A percentile compares a stretch with the other conserved stretches of the same genome.
phyloP scores from a whole-genome alignment of 2,113 vertebrate species.

The Prunella himalayana region DNA sequence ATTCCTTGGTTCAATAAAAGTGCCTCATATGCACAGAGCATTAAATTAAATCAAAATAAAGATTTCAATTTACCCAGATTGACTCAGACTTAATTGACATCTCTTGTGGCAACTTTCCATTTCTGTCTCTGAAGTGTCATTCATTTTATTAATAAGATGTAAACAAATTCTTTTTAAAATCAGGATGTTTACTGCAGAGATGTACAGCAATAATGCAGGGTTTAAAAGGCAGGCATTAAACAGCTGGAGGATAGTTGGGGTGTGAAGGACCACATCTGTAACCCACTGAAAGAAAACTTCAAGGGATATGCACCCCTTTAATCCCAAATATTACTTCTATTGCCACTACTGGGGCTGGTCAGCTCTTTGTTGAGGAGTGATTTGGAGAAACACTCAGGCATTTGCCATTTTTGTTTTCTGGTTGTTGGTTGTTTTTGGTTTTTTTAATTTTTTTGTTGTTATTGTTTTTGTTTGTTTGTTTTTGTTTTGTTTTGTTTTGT shows the following conservation, averaged over 20 bases:
- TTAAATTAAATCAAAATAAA: slow-evolving; percentile 50
- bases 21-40: slow-evolving; percentile 9
- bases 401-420: neutral
- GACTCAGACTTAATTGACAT: slow-evolving; percentile 39
- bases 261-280: neutral
- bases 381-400: neutral
- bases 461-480: neutral
- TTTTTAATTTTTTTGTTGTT: neutral
- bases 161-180: slow-evolving; percentile 38
- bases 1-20: neutral
- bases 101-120: slow-evolving; percentile 19
- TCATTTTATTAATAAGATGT: slow-evolving; percentile 44
- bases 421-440: neutral
- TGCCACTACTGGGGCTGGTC: neutral
- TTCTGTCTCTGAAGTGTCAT: slow-evolving; percentile 33
- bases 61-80: slow-evolving; percentile 36
- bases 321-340: neutral
- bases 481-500: too few relatives aligned
- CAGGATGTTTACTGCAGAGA: slow-evolving; percentile 23
- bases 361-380: neutral
- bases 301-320: neutral
- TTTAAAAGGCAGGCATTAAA: neutral
- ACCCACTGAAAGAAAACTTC: neutral
- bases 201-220: neutral
- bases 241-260: neutral